Evolutionary conservation across 1,140 invertebrate species (phyloP), one percentile per base, ranked within the genome.

Genomic region (Tetraneura akinire): DNA sequence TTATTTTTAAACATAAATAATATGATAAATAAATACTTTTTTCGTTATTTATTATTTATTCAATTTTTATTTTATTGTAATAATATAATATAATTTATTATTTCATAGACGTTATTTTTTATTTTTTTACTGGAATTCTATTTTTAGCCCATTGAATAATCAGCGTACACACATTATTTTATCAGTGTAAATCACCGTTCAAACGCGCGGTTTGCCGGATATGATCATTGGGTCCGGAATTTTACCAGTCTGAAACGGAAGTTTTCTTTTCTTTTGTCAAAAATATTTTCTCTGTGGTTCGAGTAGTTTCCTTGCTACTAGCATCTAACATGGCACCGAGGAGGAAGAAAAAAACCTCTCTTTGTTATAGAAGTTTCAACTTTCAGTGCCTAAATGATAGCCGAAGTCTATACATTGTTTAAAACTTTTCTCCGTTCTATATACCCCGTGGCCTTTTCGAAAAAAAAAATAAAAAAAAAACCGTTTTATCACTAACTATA

Each of bases 331-430:
- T 6, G 3, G 10, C 53, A n/a, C 21, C 13, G 11, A 73, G 0
- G 8, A 29, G 11, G 37, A 13, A 21, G 51, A 55, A 53, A 73
- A 74, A 37, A 26, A 74, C 57, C 71, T 32, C 13, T 32, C 53
- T 26, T 74, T 74, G 51, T 74, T 74, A 14, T 32, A 55, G n/a
- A 74, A 74, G 71, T 74, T 74, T 74, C 71, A 74, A 57, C 71
- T 74, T 74, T 74, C 32, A 37, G 53, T 57, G 29, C 51, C 51
- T 74, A 74, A 74, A 74, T 42, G 71, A 57, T 57, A 49, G 47
- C 23, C 26, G 10, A 14, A 71, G 16, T 49, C 23, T 55, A n/a
- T 55, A 74, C 53, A 57, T 55, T 55, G 71, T 74, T 21, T 21
- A 21, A 74, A 74, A 74, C 51, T 74, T 74, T 74, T 74, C 11